phyloP scores from a whole-genome alignment of 23 tunicate species.

The Trididemnum clinides region DNA sequence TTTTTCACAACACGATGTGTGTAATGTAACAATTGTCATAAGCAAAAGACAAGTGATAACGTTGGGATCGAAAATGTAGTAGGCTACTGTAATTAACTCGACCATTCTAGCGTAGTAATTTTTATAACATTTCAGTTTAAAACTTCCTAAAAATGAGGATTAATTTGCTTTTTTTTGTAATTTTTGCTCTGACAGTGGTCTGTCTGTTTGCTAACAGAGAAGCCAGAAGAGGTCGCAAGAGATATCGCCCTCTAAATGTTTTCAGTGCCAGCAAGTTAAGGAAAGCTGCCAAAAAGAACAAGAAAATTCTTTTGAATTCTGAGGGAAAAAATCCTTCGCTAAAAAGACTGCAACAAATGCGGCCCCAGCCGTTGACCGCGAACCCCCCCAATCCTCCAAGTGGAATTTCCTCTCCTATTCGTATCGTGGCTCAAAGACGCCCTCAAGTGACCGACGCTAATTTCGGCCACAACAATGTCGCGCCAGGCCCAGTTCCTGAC shows the following conservation, averaged over 20 bases:
- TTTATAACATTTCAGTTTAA: too few relatives aligned
- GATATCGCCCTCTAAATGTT: background rate
- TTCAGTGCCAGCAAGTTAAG: too few relatives aligned
- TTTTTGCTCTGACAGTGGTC: too few relatives aligned
- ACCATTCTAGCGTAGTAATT: too few relatives aligned
- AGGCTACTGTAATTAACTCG: too few relatives aligned
- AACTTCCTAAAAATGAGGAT: too few relatives aligned
- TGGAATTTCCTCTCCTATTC: background rate
- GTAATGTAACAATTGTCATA: too few relatives aligned
- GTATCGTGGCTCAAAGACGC: background rate
- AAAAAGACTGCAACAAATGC: background rate
- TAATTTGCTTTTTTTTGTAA: too few relatives aligned
- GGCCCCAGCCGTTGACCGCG: background rate
- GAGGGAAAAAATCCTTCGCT: background rate
- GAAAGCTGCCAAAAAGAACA: background rate
- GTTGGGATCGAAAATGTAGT: too few relatives aligned
- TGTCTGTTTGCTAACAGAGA: too few relatives aligned
- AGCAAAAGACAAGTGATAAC: too few relatives aligned
- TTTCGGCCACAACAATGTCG: background rate
- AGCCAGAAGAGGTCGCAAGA: background rate
- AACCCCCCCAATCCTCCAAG: background rate
- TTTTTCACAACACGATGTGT: too few relatives aligned
- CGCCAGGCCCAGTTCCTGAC: background rate
- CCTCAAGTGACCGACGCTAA: conserved; percentile 7
- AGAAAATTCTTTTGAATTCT: background rate